These are phyloP conservation scores for Sebastes minor DNA, from an alignment of 2,797 vertebrate genomes.

Conservation along the genomic window DNA sequence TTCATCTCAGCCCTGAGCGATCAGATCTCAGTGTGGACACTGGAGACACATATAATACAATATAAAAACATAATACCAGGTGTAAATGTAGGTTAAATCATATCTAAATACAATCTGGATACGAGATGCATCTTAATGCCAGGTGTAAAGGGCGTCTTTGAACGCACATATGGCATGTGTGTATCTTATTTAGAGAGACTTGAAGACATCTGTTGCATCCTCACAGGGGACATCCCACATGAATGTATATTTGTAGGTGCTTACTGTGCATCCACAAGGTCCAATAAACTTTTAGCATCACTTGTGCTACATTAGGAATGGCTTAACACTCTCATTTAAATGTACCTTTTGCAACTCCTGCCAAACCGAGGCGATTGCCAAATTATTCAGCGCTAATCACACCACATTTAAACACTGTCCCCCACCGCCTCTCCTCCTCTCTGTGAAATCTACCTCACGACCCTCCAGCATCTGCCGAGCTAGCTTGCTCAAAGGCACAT, in stretches of 20 bases:
- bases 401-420: slow-evolving; percentile 8
- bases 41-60: no score
- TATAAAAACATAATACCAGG: no score
- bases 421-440: background rate
- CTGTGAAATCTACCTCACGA: slow-evolving; percentile 10
- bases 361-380: slow-evolving; percentile 25
- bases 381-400: slow-evolving; percentile 46
- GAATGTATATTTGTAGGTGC: background rate
- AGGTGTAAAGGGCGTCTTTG: no score
- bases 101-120: no score
- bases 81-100: no score
- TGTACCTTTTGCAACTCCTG: slow-evolving; percentile 26
- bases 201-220: background rate
- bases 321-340: slow-evolving; percentile 10
- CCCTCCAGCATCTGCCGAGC: slow-evolving; percentile 54
- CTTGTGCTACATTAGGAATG: slow-evolving; percentile 20
- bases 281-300: slow-evolving; percentile 13
- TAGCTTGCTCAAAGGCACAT: slow-evolving; percentile 44
- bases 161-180: background rate
- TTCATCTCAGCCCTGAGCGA: no score
- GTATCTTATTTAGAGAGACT: no score
- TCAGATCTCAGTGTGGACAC: no score
- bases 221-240: slow-evolving; percentile 8
- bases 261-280: background rate
- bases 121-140: no score